phyloP scores from a whole-genome alignment of 2,797 vertebrate genomes.

The Phoxinus dragarum region DNA sequence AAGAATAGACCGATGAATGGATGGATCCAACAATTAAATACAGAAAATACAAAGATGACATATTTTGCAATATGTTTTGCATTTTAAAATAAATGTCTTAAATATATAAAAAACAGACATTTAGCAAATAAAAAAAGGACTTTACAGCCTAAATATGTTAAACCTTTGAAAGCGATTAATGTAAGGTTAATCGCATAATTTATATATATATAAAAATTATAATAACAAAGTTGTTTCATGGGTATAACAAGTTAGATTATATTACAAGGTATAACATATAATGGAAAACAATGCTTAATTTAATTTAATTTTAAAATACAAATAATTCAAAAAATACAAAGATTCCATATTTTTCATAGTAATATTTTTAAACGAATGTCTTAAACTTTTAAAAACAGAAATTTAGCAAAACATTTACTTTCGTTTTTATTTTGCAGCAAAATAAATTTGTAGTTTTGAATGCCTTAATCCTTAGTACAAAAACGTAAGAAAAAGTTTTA shows the following conservation, averaged over 20 bases:
- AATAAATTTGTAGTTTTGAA: too few relatives aligned
- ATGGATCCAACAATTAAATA: not conserved
- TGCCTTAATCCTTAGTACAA: too few relatives aligned
- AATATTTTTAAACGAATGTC: not conserved
- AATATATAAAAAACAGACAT: not conserved
- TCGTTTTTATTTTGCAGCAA: not conserved
- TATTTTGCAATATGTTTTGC: not conserved
- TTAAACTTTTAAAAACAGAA: not conserved
- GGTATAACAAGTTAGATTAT: not conserved
- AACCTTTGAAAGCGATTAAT: not conserved
- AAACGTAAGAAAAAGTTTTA: not conserved
- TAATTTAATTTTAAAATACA: not conserved
- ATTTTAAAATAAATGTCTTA: not conserved
- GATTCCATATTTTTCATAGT: too few relatives aligned
- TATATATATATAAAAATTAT: not conserved
- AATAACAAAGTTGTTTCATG: not conserved
- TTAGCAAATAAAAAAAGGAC: too few relatives aligned
- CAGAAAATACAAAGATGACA: not conserved
- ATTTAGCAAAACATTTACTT: too few relatives aligned
- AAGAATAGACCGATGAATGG: not conserved
- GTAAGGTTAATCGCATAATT: not conserved
- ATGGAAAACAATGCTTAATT: not conserved
- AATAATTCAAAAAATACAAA: not conserved
- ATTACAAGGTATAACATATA: too few relatives aligned
- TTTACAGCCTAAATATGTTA: not conserved